Conservation (phyloP, 1,140 invertebrate genomes). For the Monomorium pharaonis region DNA sequence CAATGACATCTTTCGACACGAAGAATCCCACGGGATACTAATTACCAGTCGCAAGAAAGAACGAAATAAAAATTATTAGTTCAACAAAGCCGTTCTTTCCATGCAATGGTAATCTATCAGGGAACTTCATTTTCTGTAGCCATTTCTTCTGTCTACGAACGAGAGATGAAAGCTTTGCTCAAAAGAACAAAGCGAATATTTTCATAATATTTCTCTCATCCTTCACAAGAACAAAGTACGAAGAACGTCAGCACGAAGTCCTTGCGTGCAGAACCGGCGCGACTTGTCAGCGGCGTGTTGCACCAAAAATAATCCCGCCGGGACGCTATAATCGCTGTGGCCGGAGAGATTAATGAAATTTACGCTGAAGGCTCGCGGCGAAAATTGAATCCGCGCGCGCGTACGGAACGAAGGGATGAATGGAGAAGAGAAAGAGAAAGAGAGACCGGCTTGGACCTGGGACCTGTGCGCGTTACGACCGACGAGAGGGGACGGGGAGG, state of each 20-base stretch:
- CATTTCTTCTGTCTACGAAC: not conserved
- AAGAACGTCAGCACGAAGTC: not conserved
- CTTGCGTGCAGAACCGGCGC: conserved; percentile 6
- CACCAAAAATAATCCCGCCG: conserved; percentile 9
- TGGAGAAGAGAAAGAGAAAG: not conserved
- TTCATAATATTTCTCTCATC: not conserved
- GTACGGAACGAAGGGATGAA: not conserved
- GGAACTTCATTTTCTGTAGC: not conserved
- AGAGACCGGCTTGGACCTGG: not conserved
- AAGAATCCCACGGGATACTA: not conserved
- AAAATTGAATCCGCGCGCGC: conserved; percentile 23
- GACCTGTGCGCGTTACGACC: not conserved
- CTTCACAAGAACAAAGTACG: not conserved
- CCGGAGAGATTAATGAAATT: conserved; percentile 38
- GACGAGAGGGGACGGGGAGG: not conserved
- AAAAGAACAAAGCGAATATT: not conserved
- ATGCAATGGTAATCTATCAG: not conserved
- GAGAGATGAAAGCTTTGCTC: not conserved
- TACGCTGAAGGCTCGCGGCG: not conserved
- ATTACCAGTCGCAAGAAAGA: not conserved
- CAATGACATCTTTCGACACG: not conserved
- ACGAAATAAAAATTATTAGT: no score
- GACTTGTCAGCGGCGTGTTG: not conserved
- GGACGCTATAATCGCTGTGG: conserved; percentile 9
- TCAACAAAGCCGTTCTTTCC: no score